Evolutionary conservation across 2,888 invertebrate genomes (phyloP).

Genomic region (Megamerina dolium): DNA sequence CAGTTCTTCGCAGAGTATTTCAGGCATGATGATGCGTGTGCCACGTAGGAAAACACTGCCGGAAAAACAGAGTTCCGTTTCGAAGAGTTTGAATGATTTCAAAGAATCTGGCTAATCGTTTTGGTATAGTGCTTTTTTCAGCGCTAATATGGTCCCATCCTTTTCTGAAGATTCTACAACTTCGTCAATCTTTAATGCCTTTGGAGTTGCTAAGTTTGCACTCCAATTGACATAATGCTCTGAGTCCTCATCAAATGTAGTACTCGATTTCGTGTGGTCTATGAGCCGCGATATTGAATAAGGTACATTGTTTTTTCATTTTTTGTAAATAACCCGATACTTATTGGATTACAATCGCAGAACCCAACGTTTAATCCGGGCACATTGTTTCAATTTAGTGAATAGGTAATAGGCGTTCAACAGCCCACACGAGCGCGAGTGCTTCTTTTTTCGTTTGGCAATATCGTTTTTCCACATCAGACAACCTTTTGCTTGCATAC

Average conservation of each 20-base stretch:
- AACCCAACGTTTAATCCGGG: slow-evolving; percentile 28
- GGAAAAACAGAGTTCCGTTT: slow-evolving; percentile 3
- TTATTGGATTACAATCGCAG: slow-evolving; percentile 21
- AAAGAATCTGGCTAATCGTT: background rate
- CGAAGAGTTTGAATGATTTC: background rate
- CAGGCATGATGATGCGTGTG: slow-evolving; percentile 4
- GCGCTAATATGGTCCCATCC: background rate
- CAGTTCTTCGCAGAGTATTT: background rate
- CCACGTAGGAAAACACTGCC: background rate
- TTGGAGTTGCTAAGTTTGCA: too few relatives aligned
- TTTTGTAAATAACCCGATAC: slow-evolving; percentile 18
- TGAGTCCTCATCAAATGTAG: too few relatives aligned
- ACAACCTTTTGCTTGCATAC: too few relatives aligned
- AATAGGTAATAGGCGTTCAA: background rate
- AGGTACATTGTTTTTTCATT: slow-evolving; percentile 27
- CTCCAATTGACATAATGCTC: slow-evolving; percentile 1
- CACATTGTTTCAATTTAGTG: slow-evolving; percentile 22
- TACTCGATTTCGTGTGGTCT: background rate
- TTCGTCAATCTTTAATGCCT: too few relatives aligned
- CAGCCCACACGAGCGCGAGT: slow-evolving; percentile 4
- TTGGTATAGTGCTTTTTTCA: background rate
- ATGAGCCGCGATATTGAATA: slow-evolving; percentile 25
- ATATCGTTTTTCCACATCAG: too few relatives aligned
- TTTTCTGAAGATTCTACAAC: background rate
- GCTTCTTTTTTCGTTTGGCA: too few relatives aligned